Evolutionary conservation across 1,140 invertebrate species (phyloP), one percentile per base, ranked within the genome.

Genomic region (Atta cephalotes): DNA sequence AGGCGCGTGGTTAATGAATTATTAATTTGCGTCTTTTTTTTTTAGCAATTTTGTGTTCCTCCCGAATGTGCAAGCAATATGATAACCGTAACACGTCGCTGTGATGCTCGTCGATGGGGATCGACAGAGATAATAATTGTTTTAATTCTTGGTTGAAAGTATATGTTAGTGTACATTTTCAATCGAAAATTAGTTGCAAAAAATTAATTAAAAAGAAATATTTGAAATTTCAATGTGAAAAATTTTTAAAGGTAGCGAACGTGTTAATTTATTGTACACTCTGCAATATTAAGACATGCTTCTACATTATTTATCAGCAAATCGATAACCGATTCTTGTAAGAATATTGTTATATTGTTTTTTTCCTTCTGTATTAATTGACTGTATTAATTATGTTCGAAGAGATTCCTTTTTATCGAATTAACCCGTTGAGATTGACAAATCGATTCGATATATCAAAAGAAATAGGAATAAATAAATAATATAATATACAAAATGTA

Each of bases 21-120:
- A 84, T 58, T 56, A 85, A 78, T 88, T 87, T 82, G 49, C 45
- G 31, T 14, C 31, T 28, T 14, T 66, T 25, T 51, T 51, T 68
- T 84, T 39, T 49, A 68, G 58, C 39, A 16, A 62, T 74, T 62
- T 63, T 16, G 12, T 53, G 5, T 28, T n/a, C 9, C n/a, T n/a
- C 39, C 49, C 56, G 70, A 76, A n/a, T 63, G n/a, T 62, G 56
- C 39, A 53, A 51, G 68, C 31, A 58, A 49, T 45, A 49, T 39
- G 25, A 16, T 74, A 70, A 74, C 80, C 68, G 63, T 84, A 74
- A 84, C 35, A 31, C 66, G 1, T 60, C 12, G 53, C 56, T 49
- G n/a, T 9, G 45, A 51, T 63, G 21, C 16, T 84, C 28, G 18
- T 5, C 49, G 70, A 80, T 12, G 18, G 10, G 10, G 9, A 31